Conservation (phyloP, 1,140 invertebrate genomes). For the Ceratina japonica region DNA sequence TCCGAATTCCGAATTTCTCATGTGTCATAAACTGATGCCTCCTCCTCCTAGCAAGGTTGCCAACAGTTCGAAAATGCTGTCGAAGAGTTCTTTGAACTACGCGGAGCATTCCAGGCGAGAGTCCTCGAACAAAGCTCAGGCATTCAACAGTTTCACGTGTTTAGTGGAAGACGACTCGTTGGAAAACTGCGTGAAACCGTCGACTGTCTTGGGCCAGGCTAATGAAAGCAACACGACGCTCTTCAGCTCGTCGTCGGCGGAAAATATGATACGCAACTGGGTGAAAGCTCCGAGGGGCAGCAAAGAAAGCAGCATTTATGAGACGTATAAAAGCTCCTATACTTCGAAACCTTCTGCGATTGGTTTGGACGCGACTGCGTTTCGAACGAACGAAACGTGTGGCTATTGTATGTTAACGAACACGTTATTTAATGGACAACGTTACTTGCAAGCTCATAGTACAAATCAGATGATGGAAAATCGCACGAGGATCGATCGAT, state of each 20-base stretch:
- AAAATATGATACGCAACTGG: constrained; percentile 60
- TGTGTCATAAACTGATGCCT: constrained; percentile 10
- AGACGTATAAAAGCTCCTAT: background rate
- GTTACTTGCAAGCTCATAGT: background rate
- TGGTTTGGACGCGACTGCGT: background rate
- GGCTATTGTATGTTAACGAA: background rate
- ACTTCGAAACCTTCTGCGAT: constrained; percentile 10
- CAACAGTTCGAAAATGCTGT: background rate
- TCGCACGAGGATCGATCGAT: background rate
- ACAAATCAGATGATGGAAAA: background rate
- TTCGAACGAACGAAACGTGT: background rate
- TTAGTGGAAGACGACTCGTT: constrained; percentile 47
- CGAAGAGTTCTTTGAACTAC: background rate
- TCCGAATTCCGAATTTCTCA: constrained; percentile 16
- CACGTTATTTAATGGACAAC: background rate
- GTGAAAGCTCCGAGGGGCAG: constrained; percentile 26
- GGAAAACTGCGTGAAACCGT: constrained; percentile 20
- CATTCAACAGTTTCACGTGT: background rate
- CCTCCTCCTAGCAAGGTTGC: background rate
- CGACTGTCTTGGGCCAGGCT: background rate
- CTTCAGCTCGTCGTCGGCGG: constrained; percentile 52
- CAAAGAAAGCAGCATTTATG: background rate
- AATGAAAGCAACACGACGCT: constrained; percentile 41
- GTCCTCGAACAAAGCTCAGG: background rate
- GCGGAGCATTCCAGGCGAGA: background rate